Evolutionary conservation across 2,888 invertebrate genomes (phyloP).

Genomic region (Rhyacophila evoluta): DNA sequence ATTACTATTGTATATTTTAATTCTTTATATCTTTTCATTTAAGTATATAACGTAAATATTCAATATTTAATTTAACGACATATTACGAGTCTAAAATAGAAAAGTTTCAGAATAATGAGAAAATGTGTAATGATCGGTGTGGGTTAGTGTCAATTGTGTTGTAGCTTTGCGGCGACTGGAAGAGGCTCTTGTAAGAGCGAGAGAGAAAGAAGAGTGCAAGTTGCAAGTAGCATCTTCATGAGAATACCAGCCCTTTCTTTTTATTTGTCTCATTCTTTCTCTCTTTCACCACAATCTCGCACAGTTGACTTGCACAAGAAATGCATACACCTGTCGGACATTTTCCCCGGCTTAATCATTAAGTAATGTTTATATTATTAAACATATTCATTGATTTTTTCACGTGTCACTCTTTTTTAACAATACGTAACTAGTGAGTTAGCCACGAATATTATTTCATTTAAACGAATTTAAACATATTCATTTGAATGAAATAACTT

Average conservation of each 20-base stretch:
- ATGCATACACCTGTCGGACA: neutral
- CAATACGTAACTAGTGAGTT: too few relatives aligned
- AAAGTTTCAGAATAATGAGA: neutral
- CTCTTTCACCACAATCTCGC: constrained; percentile 18
- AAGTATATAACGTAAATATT: too few relatives aligned
- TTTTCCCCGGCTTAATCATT: neutral
- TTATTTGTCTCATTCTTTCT: constrained; percentile 26
- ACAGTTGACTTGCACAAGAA: neutral
- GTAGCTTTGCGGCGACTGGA: neutral
- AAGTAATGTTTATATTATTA: too few relatives aligned
- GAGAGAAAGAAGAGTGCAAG: constrained; percentile 7
- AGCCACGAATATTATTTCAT: too few relatives aligned
- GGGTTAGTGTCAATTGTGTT: neutral
- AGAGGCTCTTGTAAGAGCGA: neutral
- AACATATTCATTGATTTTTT: too few relatives aligned
- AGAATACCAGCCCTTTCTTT: constrained; percentile 29
- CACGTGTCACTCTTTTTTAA: too few relatives aligned
- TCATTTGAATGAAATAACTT: too few relatives aligned
- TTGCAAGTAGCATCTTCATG: constrained; percentile 25
- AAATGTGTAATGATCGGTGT: neutral
- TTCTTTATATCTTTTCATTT: too few relatives aligned
- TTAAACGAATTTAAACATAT: too few relatives aligned
- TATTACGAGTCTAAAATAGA: too few relatives aligned
- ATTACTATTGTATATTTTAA: too few relatives aligned
- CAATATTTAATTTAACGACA: too few relatives aligned